These are phyloP conservation scores for Sympetrum striolatum DNA, from an alignment of 2,888 invertebrate species.

Conservation along the genomic window DNA sequence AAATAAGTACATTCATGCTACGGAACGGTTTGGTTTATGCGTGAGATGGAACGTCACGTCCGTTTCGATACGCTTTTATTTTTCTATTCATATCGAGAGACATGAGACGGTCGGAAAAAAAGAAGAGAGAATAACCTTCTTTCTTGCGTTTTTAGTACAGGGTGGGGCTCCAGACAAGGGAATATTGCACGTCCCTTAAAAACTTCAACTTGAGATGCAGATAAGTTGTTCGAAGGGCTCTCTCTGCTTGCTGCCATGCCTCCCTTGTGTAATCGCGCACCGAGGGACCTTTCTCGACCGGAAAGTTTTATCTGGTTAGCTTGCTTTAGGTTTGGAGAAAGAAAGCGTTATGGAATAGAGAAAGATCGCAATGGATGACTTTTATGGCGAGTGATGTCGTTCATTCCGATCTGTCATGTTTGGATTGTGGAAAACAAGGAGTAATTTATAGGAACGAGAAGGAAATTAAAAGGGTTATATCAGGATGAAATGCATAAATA, in stretches of 20 bases:
- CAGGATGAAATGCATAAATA: too few species aligned
- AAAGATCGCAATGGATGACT: neutral
- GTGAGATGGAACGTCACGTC: neutral
- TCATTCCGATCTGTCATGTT: too few species aligned
- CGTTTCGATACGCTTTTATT: conserved; percentile 16
- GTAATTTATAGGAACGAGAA: too few species aligned
- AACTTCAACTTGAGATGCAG: neutral
- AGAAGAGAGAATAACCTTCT: neutral
- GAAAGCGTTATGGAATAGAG: neutral
- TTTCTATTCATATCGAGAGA: neutral
- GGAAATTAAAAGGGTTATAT: too few species aligned
- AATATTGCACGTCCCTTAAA: neutral
- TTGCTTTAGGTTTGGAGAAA: neutral
- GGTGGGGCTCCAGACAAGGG: neutral
- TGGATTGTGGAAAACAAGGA: too few species aligned
- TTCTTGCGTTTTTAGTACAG: neutral
- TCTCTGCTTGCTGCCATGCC: neutral
- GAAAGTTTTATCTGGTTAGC: neutral
- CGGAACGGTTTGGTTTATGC: neutral
- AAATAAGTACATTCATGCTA: neutral
- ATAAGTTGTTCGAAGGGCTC: neutral
- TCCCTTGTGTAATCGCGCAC: neutral
- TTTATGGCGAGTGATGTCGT: neutral
- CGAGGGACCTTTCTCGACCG: neutral
- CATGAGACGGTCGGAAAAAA: neutral